Base-by-base conservation (phyloP, 2,113 vertebrate species). In the Phalacrocorax brasilianus region DNA sequence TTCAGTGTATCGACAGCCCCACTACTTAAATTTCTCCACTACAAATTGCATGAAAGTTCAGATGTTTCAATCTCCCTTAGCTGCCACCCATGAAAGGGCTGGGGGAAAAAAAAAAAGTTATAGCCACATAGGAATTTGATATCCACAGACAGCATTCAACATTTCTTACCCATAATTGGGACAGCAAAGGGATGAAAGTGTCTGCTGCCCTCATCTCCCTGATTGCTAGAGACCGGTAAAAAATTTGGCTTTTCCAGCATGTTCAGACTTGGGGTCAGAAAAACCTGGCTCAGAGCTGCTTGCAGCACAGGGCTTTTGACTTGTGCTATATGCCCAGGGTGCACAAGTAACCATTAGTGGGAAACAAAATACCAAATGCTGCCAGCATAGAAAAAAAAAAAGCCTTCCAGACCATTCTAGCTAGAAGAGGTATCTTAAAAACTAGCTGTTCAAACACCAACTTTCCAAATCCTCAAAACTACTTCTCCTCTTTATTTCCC, bases 341-440 rank as follows among this genome's bases (percentile, higher is more conserved):
- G 75, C 85, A 94, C n/a, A 93, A 97, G 83, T 56, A 84, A 49
- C 58, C 73, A 92, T 93, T 88, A 96, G 92, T 72, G 66, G 85
- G 70, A 91, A 94, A 83, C 40, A 35, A 85, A 72, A 85, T 44
- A 62, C 30, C 35, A 65, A 85, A 61, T 1, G 12, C 44, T 90
- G 95, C 85, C 92, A 95, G 72, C 61, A 49, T 61, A 38, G 38
- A 11, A 45, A 20, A 14, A 47, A 27, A 38, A n/a, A 70, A 45
- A 55, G 32, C 9, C 73, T 94, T 89, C 66, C 40, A 91, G 62
- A 89, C 35, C 35, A 68, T 71, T 95, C 77, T 56, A 85, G 58
- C n/a, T 68, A 61, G 52, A 91, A 81, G 76, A 81, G 27, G 17
- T 59, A 44, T 93, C 68, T 79, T 38, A 47, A 86, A 95, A 93